phyloP scores from a whole-genome alignment of 2,797 vertebrate genomes.

The Arnoldichthys spilopterus region DNA sequence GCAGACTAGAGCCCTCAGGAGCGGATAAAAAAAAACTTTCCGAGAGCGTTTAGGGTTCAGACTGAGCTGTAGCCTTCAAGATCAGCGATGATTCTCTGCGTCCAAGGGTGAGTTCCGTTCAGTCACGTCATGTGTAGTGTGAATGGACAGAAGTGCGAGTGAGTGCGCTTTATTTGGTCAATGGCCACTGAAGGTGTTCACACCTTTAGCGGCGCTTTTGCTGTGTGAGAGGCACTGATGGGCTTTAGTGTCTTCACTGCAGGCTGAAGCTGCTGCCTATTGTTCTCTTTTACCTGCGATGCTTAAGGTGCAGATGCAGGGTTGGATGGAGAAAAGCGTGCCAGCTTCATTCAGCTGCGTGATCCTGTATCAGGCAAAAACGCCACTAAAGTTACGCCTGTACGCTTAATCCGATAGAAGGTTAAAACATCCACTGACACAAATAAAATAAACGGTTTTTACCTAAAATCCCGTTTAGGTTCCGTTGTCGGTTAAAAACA shows the following conservation, averaged over 20 bases:
- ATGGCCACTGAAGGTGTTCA: background rate
- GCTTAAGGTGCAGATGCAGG: background rate
- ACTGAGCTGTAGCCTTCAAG: background rate
- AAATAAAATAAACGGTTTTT: background rate
- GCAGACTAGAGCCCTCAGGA: background rate
- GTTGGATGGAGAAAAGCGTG: background rate
- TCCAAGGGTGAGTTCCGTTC: conserved; percentile 86
- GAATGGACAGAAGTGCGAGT: background rate
- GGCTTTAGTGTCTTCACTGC: no score
- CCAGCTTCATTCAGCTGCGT: no score
- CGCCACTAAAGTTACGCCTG: no score
- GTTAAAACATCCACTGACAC: background rate
- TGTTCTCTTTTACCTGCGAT: background rate
- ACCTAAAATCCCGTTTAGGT: background rate
- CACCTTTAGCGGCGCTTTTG: no score
- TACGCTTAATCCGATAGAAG: no score
- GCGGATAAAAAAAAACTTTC: conserved; percentile 30
- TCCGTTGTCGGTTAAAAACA: no score
- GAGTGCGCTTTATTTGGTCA: no score
- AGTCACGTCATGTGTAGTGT: background rate
- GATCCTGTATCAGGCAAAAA: no score
- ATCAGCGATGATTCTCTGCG: conserved; percentile 94
- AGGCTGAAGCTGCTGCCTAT: no score
- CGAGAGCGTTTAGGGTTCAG: background rate
- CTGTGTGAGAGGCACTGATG: no score